Evolutionary conservation across 2,888 invertebrate genomes (phyloP), one percentile per base, ranked within the genome.

Genomic region (Cephonodes hylas): DNA sequence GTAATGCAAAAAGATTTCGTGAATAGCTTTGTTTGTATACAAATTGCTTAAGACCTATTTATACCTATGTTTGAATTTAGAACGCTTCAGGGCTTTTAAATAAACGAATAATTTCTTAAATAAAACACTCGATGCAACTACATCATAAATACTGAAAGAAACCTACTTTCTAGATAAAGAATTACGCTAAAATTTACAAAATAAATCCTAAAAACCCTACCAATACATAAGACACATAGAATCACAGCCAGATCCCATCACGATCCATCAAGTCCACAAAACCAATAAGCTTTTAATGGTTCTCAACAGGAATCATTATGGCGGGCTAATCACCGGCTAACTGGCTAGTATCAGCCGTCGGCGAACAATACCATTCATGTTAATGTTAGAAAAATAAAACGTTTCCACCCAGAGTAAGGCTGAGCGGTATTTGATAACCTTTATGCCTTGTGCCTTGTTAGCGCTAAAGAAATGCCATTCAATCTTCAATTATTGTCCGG

Each of bases 391-490:
- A 59, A 66, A 69, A 67, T 66, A 64, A 63, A 62, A 27, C 42
- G 60, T 62, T 64, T 63, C n/a, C 20, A 62, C 58, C 34, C 61
- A 62, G 72, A 75, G n/a, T n/a, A n/a, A 38, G n/a, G 38, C 38
- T 84, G 80, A 89, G 71, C 74, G 86, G 77, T 78, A 87, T 86
- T 86, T 86, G 84, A 89, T 88, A 84, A 78, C 70, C 60, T 65
- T 61, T 62, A 48, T 25, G 46, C 38, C n/a, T 38, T 56, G 59
- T 60, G 72, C 69, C 79, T 83, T 79, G 84, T 85, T 84, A 83
- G 76, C 75, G 76, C 76, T 77, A 74, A 67, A 78, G 65, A 73
- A 70, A 72, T 68, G 70, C 72, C 69, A 77, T 84, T 84, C 81
- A 85, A 79, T 80, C 73, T 74, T 76, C 76, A 81, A 83, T 84